A percentile compares a stretch with the other conserved stretches of the same genome.
These are phyloP conservation scores for Pachypanchax playfairii DNA, from an alignment of 2,113 vertebrate species.

Conservation along the genomic window DNA sequence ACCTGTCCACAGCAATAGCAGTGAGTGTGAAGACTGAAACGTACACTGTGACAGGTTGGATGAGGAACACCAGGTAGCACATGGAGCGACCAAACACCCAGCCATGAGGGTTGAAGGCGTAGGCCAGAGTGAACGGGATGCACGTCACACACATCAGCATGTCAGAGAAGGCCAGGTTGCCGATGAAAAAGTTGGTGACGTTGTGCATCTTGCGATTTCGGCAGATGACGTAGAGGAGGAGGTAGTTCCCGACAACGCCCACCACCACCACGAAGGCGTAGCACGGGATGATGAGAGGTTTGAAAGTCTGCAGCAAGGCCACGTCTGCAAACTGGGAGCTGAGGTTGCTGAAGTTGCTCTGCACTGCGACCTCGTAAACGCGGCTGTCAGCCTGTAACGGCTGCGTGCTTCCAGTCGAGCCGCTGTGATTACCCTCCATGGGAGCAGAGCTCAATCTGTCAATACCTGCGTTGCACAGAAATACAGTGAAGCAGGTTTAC, in stretches of 20 bases:
- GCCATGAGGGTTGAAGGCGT: conserved; percentile 80
- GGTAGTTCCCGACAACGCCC: conserved; percentile 84
- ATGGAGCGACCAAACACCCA: conserved; percentile 82
- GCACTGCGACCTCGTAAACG: conserved; percentile 72
- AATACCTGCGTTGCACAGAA: conserved; percentile 15
- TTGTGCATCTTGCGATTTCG: conserved; percentile 85
- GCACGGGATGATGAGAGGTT: conserved; percentile 84
- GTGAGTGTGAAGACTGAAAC: conserved; percentile 83
- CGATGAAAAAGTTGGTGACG: conserved; percentile 87
- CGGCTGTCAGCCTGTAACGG: conserved; percentile 62
- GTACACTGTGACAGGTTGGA: conserved; percentile 81
- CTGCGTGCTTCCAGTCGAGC: conserved; percentile 18
- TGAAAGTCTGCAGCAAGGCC: conserved; percentile 83
- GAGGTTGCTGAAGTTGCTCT: conserved; percentile 75
- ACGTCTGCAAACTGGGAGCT: conserved; percentile 82
- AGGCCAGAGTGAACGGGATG: conserved; percentile 82
- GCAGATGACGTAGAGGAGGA: conserved; percentile 85
- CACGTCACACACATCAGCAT: conserved; percentile 87
- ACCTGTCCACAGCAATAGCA: conserved; percentile 82
- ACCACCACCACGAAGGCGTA: conserved; percentile 81
- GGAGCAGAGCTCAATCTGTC: conserved; percentile 13
- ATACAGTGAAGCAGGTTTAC: neutral
- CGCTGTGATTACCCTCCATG: conserved; percentile 64
- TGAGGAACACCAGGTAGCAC: conserved; percentile 83
- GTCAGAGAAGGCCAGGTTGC: conserved; percentile 86